phyloP scores from a whole-genome alignment of 2,797 vertebrate species.

The Coregonus suidteri region DNA sequence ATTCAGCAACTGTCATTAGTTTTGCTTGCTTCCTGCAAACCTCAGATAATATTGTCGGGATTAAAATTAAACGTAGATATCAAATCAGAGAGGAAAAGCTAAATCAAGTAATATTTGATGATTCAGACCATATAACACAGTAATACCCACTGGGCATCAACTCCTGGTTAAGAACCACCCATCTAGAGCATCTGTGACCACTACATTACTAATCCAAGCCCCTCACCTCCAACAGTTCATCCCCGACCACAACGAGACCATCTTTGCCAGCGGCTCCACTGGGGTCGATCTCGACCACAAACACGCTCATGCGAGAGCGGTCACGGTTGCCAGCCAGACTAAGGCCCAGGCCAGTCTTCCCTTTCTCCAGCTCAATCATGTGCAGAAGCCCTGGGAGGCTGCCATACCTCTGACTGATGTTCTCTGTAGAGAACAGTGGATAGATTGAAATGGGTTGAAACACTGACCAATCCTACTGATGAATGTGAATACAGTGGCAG shows the following conservation, averaged over 20 bases:
- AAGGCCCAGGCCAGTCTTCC: conserved; percentile 89
- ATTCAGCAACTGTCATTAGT: neutral
- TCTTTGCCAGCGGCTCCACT: conserved; percentile 90
- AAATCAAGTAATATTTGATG: neutral
- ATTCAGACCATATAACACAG: neutral
- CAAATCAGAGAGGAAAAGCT: neutral
- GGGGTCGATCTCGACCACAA: conserved; percentile 94
- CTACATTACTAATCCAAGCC: neutral
- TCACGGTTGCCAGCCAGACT: conserved; percentile 97
- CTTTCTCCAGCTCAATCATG: conserved; percentile 95
- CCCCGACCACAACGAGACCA: conserved; percentile 87
- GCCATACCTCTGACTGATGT: conserved; percentile 85
- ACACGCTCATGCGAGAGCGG: conserved; percentile 94
- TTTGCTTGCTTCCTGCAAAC: neutral
- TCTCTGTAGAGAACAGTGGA: conserved; percentile 73
- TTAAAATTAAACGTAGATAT: too few relatives aligned
- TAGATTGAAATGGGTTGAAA: neutral
- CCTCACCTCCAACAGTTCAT: conserved; percentile 94
- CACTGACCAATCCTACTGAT: too few relatives aligned
- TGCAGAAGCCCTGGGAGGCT: conserved; percentile 86
- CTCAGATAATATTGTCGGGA: neutral
- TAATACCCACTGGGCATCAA: neutral
- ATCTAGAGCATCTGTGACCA: neutral
- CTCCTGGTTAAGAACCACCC: neutral
- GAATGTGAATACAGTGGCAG: neutral